Evolutionary conservation across 2,113 vertebrate species (phyloP), one percentile per base, ranked within the genome.

Genomic region (Pipa parva): DNA sequence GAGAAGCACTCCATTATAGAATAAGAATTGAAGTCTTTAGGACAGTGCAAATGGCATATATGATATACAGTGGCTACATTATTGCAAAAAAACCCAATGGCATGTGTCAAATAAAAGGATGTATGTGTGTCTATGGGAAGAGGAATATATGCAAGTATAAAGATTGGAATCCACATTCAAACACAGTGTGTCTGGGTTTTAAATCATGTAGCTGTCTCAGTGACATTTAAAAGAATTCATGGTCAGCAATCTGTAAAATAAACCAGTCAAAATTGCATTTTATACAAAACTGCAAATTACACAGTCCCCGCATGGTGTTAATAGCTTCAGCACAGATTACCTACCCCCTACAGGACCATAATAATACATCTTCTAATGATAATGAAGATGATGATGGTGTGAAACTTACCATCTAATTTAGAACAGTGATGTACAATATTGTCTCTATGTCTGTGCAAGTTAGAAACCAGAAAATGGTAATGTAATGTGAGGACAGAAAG

Each of bases 221-320:
- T 33, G 27, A 63, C 60, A 57, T 45, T 59, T 59, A 36, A 25
- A 36, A 8, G 8, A 26, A 28, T 12, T 21, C 51, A 9, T 45
- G 20, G n/a, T 18, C 22, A 56, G 36, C 26, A 31, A 33, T 63
- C 54, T 57, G 18, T 48, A 57, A 48, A 33, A 48, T 33, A 18
- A 56, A 55, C 52, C 52, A 57, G n/a, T 12, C 13, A 28, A 65
- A 29, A n/a, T 18, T 15, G 25, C 20, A 18, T 10, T 17, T 8
- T 2, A 46, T n/a, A 56, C n/a, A 56, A 42, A 66, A 36, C 21
- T 29, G 52, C 26, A 56, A 56, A 56, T 56, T 29, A 56, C 52
- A 33, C 54, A 57, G 17, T 18, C 64, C 25, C 42, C 27, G 45
- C 64, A 59, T 67, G 64, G 20, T 49, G 28, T 50, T 58, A 48